Conservation (phyloP, 2,113 vertebrate species). For the Bostrychus sinensis region DNA sequence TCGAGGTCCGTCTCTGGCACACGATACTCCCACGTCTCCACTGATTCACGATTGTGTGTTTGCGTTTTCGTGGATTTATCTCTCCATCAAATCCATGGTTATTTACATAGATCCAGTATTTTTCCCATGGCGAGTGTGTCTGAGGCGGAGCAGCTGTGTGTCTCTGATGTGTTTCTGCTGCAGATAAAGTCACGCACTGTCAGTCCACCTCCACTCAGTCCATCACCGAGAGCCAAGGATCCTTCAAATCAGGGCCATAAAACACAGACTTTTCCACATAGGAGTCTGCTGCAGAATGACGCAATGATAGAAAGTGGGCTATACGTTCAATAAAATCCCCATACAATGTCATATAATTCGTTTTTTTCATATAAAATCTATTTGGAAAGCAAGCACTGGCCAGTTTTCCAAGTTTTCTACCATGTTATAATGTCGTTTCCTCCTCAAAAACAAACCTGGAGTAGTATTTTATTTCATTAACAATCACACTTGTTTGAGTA, state of each 20-base stretch:
- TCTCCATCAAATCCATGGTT: slow-evolving; percentile 1
- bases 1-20: not conserved
- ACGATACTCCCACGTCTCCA: slow-evolving; percentile 3
- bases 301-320: not conserved
- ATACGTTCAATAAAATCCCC: not conserved
- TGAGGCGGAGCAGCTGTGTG: slow-evolving; percentile 34
- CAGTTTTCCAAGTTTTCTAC: too few relatives aligned
- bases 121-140: not conserved
- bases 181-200: slow-evolving; percentile 32
- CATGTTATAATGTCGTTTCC: too few relatives aligned
- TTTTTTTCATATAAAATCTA: too few relatives aligned
- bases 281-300: not conserved
- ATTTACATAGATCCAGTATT: too few relatives aligned
- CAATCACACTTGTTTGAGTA: too few relatives aligned
- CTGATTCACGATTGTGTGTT: slow-evolving; percentile 8
- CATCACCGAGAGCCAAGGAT: slow-evolving; percentile 45
- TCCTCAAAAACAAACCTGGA: too few relatives aligned
- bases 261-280: slow-evolving; percentile 9
- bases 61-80: slow-evolving; percentile 10
- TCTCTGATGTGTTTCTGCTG: slow-evolving; percentile 16
- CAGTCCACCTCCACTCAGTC: slow-evolving; percentile 7
- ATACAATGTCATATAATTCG: too few relatives aligned
- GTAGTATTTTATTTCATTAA: too few relatives aligned
- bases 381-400: too few relatives aligned
- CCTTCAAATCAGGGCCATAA: slow-evolving; percentile 29